Conservation (phyloP, 2,113 vertebrate species). For the Paramisgurnus dabryanus region DNA sequence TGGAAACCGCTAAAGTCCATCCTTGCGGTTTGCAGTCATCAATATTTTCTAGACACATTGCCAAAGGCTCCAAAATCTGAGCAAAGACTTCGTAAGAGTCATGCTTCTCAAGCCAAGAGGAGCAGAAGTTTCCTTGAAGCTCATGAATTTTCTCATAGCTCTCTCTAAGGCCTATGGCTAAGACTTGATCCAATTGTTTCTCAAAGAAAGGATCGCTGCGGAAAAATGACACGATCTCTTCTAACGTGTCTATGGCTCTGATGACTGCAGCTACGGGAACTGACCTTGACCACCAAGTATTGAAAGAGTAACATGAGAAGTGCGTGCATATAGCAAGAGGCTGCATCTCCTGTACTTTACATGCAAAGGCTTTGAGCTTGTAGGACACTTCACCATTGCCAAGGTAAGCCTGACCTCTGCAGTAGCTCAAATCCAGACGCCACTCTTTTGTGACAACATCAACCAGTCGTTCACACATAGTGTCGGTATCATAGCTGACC, state of each 20-base stretch:
- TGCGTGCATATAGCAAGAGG: constrained; percentile 90
- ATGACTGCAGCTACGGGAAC: constrained; percentile 85
- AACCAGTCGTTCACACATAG: constrained; percentile 81
- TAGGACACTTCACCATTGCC: constrained; percentile 88
- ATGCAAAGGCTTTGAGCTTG: constrained; percentile 92
- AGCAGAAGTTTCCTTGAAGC: constrained; percentile 83
- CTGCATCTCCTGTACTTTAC: constrained; percentile 88
- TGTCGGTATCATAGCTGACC: constrained; percentile 76
- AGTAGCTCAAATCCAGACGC: constrained; percentile 89
- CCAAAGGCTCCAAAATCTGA: constrained; percentile 86
- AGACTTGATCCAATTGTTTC: constrained; percentile 83
- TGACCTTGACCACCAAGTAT: constrained; percentile 90
- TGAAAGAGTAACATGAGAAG: constrained; percentile 92
- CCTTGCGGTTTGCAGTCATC: constrained; percentile 77
- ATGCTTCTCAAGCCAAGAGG: constrained; percentile 87
- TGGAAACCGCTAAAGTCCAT: constrained; percentile 76
- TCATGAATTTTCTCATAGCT: constrained; percentile 83
- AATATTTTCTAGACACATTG: constrained; percentile 85
- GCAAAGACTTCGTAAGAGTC: constrained; percentile 90
- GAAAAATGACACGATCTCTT: constrained; percentile 86
- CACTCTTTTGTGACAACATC: constrained; percentile 85
- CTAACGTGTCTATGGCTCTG: constrained; percentile 83
- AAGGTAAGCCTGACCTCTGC: constrained; percentile 90
- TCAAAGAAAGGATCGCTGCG: constrained; percentile 77
- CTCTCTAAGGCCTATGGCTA: constrained; percentile 83